Evolutionary conservation across 1,140 invertebrate genomes (phyloP).

Genomic region (Lasioglossum baleicum): DNA sequence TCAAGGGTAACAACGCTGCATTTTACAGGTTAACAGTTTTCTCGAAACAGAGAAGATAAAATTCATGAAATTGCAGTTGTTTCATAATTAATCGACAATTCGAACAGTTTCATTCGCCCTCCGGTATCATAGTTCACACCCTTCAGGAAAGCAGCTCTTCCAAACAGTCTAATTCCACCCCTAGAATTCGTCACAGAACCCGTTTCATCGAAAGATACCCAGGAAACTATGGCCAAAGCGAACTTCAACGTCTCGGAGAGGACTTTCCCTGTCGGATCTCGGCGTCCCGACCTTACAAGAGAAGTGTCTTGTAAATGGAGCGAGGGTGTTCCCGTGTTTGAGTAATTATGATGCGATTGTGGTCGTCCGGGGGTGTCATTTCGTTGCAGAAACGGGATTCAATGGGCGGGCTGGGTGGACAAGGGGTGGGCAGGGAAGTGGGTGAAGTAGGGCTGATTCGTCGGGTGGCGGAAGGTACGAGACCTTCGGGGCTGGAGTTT

Average conservation of each 20-base stretch:
- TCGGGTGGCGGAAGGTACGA: slow-evolving; percentile 51
- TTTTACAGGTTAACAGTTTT: no score
- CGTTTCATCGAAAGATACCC: not conserved
- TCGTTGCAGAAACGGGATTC: slow-evolving; percentile 43
- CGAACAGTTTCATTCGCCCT: no score
- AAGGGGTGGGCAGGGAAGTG: not conserved
- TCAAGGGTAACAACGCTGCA: no score
- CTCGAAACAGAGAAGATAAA: no score
- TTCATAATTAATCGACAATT: no score
- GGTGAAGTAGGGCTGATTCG: slow-evolving; percentile 20
- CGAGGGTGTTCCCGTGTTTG: slow-evolving; percentile 17
- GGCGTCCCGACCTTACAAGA: not conserved
- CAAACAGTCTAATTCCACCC: slow-evolving; percentile 1
- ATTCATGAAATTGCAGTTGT: no score
- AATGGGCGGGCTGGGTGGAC: slow-evolving; percentile 22
- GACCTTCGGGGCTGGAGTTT: slow-evolving; percentile 74
- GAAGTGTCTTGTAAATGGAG: slow-evolving; percentile 8
- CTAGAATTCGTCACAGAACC: not conserved
- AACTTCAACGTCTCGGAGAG: not conserved
- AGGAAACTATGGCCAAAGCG: not conserved
- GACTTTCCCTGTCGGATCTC: not conserved
- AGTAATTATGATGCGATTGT: slow-evolving; percentile 57
- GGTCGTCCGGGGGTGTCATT: slow-evolving; percentile 36
- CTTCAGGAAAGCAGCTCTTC: not conserved
- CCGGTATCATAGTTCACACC: not conserved